These are phyloP conservation scores for Danio jaintianensis DNA, from an alignment of 2,797 vertebrate species.

Conservation along the genomic window DNA sequence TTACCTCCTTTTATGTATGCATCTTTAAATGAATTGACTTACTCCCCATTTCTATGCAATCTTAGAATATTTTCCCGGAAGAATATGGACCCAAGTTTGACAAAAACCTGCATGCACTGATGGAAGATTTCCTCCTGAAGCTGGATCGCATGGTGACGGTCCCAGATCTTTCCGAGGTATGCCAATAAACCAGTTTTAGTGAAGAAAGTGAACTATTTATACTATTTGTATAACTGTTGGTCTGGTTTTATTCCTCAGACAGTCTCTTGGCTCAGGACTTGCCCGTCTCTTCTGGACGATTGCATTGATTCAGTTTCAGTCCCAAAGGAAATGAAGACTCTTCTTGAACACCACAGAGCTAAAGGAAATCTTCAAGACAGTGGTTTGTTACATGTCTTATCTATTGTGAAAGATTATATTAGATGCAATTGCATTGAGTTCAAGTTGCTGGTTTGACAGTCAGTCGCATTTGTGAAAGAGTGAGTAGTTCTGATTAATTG, in stretches of 20 bases:
- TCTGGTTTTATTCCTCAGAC: slow-evolving; percentile 65
- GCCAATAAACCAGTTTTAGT: neutral
- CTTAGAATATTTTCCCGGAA: slow-evolving; percentile 73
- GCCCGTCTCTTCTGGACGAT: slow-evolving; percentile 72
- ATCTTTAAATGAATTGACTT: neutral
- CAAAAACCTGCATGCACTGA: slow-evolving; percentile 74
- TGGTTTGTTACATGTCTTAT: slow-evolving; percentile 49
- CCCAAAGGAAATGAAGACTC: slow-evolving; percentile 72
- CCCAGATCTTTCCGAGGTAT: slow-evolving; percentile 80
- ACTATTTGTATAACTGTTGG: neutral
- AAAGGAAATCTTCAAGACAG: slow-evolving; percentile 74
- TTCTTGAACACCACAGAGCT: slow-evolving; percentile 73
- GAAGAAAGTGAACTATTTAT: neutral
- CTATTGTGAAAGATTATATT: neutral
- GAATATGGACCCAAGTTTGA: slow-evolving; percentile 78
- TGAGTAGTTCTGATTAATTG: no score
- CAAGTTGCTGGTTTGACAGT: neutral
- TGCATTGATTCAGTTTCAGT: slow-evolving; percentile 75
- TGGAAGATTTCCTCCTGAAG: slow-evolving; percentile 83
- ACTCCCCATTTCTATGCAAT: neutral
- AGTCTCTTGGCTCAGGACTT: slow-evolving; percentile 68
- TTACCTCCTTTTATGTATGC: neutral
- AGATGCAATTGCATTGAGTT: neutral
- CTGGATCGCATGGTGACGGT: slow-evolving; percentile 80
- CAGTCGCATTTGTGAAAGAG: neutral